Evolutionary conservation across 2,888 invertebrate genomes (phyloP).

Genomic region (Limenitis camilla): DNA sequence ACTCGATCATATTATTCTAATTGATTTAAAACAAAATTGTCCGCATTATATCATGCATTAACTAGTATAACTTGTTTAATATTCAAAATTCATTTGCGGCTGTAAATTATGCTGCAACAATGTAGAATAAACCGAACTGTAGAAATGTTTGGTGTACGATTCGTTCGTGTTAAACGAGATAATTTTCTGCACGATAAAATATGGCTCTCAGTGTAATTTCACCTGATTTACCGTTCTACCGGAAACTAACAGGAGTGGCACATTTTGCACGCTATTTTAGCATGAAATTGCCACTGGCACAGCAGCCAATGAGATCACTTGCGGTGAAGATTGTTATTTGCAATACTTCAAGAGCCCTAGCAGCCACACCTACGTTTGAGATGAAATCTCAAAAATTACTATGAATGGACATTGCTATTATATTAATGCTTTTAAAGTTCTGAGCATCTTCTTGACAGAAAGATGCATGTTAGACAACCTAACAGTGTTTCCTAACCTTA

Average conservation of each 20-base stretch:
- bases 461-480: too few relatives aligned
- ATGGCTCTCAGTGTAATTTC: constrained; percentile 47
- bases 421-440: too few relatives aligned
- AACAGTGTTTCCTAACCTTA: too few relatives aligned
- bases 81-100: constrained; percentile 17
- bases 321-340: too few relatives aligned
- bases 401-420: too few relatives aligned
- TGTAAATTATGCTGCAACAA: constrained; percentile 16
- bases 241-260: constrained; percentile 42
- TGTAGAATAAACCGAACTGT: constrained; percentile 20
- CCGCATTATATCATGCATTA: neutral
- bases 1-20: too few relatives aligned
- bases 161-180: constrained; percentile 44
- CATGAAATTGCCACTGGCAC: constrained; percentile 30
- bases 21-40: neutral
- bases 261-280: constrained; percentile 48
- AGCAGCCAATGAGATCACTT: constrained; percentile 25
- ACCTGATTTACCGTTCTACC: constrained; percentile 46
- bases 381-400: too few relatives aligned
- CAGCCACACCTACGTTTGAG: too few relatives aligned
- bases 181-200: constrained; percentile 42
- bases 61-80: constrained; percentile 11
- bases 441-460: too few relatives aligned
- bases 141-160: constrained; percentile 30
- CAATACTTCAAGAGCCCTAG: too few relatives aligned